These are phyloP conservation scores for Bujurquina vittata DNA, from an alignment of 2,113 vertebrate genomes.

Conservation along the genomic window DNA sequence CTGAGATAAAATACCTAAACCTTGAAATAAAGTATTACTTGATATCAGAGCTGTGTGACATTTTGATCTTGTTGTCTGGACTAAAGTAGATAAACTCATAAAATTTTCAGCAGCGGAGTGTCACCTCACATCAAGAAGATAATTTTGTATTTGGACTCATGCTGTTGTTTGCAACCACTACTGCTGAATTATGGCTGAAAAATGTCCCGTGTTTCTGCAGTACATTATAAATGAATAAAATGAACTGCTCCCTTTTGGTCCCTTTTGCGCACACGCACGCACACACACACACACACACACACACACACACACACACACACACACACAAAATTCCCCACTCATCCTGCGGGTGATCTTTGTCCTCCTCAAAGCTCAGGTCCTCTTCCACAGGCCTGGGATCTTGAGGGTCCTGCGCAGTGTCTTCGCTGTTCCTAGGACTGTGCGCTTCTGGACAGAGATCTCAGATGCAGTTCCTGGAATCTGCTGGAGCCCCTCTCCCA, in stretches of 20 bases:
- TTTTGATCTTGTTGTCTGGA: background rate
- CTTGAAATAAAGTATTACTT: background rate
- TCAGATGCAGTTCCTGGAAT: too few relatives aligned
- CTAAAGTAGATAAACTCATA: background rate
- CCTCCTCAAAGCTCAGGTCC: too few relatives aligned
- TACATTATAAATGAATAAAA: too few relatives aligned
- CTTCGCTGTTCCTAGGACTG: too few relatives aligned
- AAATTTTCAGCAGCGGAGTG: background rate
- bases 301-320: too few relatives aligned
- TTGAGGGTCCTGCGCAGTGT: too few relatives aligned
- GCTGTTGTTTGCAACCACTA: background rate
- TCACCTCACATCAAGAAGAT: background rate
- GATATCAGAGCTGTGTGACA: background rate
- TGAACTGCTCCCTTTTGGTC: background rate
- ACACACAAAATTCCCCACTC: too few relatives aligned
- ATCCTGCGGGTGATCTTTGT: too few relatives aligned
- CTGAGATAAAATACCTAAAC: background rate
- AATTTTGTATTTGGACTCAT: background rate
- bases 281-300: too few relatives aligned
- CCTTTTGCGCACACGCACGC: background rate
- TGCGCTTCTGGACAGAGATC: too few relatives aligned
- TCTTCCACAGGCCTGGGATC: too few relatives aligned
- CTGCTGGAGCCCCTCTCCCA: too few relatives aligned
- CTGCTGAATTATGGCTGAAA: background rate
- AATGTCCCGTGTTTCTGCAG: background rate